A percentile compares a stretch with the other conserved stretches of the same genome.
These are phyloP conservation scores for Drosophila orena DNA, from an alignment of 1,140 invertebrate species.

Conservation along the genomic window DNA sequence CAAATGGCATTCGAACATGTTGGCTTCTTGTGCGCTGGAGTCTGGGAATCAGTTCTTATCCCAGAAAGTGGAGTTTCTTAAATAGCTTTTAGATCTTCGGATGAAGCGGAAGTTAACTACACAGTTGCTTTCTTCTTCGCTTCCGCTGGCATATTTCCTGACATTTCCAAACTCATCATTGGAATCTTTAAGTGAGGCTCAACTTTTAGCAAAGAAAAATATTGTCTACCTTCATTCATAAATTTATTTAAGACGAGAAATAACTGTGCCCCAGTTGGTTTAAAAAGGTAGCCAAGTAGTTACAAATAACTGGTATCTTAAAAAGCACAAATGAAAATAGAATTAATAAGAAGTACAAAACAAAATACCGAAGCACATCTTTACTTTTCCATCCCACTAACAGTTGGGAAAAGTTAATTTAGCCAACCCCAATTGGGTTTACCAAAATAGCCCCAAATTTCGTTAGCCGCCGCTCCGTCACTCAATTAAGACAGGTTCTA, in stretches of 20 bases:
- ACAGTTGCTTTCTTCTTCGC: background rate
- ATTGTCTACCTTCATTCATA: too few relatives aligned
- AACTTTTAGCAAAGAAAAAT: too few relatives aligned
- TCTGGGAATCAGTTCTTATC: slow-evolving; percentile 4
- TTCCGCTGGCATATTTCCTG: background rate
- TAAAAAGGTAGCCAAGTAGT: background rate
- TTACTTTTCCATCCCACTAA: background rate
- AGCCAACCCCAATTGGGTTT: background rate
- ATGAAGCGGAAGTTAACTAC: slow-evolving; percentile 26
- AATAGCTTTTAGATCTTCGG: slow-evolving; percentile 6
- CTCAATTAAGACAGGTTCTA: slow-evolving; percentile 27
- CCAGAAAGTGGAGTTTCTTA: background rate
- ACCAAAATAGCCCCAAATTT: slow-evolving; percentile 13
- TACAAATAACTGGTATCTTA: background rate
- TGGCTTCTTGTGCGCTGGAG: slow-evolving; percentile 4
- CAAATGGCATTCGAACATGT: slow-evolving; percentile 10
- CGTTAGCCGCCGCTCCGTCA: slow-evolving; percentile 19
- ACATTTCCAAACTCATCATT: background rate
- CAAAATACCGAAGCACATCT: too few relatives aligned
- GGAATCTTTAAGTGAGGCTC: background rate
- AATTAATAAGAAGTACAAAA: too few relatives aligned
- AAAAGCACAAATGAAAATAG: too few relatives aligned
- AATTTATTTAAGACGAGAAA: too few relatives aligned
- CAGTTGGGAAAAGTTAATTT: background rate
- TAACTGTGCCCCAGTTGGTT: too few relatives aligned